Percentiles rank a stretch among this genome's conserved stretches.
Evolutionary conservation across 2,797 vertebrate species (phyloP).

Genomic region (Sebastolobus alascanus): DNA sequence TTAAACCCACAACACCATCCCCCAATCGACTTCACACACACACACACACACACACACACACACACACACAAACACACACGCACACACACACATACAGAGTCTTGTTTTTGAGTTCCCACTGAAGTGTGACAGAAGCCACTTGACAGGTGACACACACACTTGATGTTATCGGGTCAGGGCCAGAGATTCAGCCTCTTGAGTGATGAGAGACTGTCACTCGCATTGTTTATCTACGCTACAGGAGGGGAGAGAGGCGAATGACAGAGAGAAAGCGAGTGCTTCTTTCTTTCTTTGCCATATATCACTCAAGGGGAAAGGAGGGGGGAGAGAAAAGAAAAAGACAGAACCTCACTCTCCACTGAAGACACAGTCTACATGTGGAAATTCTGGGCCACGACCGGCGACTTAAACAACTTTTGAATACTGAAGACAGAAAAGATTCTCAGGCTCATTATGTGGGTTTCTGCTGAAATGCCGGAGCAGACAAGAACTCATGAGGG

Average conservation of each 20-base stretch:
- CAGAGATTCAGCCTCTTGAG: slow-evolving; percentile 89
- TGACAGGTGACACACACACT: slow-evolving; percentile 94
- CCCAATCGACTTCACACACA: slow-evolving; percentile 51
- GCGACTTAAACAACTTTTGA: slow-evolving; percentile 17
- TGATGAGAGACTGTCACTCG: slow-evolving; percentile 94
- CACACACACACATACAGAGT: slow-evolving; percentile 37
- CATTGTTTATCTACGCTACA: slow-evolving; percentile 91
- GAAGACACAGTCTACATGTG: slow-evolving; percentile 27
- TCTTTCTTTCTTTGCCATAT: slow-evolving; percentile 73
- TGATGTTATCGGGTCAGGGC: slow-evolving; percentile 93
- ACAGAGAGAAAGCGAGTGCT: slow-evolving; percentile 63
- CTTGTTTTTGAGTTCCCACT: slow-evolving; percentile 93
- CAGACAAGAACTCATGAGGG: slow-evolving; percentile 22
- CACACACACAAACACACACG: slow-evolving; percentile 28
- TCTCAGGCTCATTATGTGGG: slow-evolving; percentile 1
- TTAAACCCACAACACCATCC: slow-evolving; percentile 74
- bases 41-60: slow-evolving; percentile 24
- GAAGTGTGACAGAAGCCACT: slow-evolving; percentile 97
- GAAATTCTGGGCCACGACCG: slow-evolving; percentile 23
- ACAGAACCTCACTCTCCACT: slow-evolving; percentile 17
- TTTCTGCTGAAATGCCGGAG: slow-evolving; percentile 29
- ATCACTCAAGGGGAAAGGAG: slow-evolving; percentile 64
- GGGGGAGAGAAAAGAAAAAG: slow-evolving; percentile 15
- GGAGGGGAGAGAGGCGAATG: slow-evolving; percentile 57
- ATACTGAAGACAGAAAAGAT: slow-evolving; percentile 12